phyloP scores from a whole-genome alignment of 2,888 invertebrate species.

The Aspidiotus destructor region DNA sequence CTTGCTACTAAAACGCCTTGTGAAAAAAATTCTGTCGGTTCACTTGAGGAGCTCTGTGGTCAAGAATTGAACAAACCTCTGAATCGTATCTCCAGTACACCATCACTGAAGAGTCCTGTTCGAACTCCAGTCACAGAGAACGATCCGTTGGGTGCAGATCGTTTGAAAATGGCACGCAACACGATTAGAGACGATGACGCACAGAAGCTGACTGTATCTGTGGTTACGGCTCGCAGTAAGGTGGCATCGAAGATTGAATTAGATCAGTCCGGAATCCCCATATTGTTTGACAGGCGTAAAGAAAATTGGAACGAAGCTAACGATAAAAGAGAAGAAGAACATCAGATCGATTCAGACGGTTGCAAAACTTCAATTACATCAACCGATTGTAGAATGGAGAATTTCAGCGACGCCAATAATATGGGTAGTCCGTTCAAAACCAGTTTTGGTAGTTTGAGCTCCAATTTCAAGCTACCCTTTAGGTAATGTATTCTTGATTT shows the following conservation, averaged over 20 bases:
- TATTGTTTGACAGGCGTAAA: conserved; percentile 48
- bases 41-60: conserved; percentile 22
- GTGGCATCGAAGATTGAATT: conserved; percentile 38
- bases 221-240: conserved; percentile 32
- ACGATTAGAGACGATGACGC: conserved; percentile 38
- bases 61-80: conserved; percentile 32
- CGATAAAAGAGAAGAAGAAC: too few relatives aligned
- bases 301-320: conserved; percentile 34
- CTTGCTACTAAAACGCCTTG: conserved; percentile 24
- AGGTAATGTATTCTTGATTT: conserved; percentile 49
- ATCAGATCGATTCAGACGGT: too few relatives aligned
- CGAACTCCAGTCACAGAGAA: conserved; percentile 82
- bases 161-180: conserved; percentile 36
- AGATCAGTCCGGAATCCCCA: conserved; percentile 45
- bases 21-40: conserved; percentile 28
- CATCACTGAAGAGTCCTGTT: conserved; percentile 41
- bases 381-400: conserved; percentile 16
- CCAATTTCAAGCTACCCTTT: conserved; percentile 73
- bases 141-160: conserved; percentile 79
- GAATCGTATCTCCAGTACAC: conserved; percentile 30
- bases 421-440: conserved; percentile 36
- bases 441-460: conserved; percentile 52
- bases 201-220: conserved; percentile 19
- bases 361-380: too few relatives aligned
- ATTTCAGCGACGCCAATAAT: conserved; percentile 34